Evolutionary conservation across 2,888 invertebrate genomes (phyloP), one percentile per base, ranked within the genome.

Genomic region (Leptogaster cylindrica): DNA sequence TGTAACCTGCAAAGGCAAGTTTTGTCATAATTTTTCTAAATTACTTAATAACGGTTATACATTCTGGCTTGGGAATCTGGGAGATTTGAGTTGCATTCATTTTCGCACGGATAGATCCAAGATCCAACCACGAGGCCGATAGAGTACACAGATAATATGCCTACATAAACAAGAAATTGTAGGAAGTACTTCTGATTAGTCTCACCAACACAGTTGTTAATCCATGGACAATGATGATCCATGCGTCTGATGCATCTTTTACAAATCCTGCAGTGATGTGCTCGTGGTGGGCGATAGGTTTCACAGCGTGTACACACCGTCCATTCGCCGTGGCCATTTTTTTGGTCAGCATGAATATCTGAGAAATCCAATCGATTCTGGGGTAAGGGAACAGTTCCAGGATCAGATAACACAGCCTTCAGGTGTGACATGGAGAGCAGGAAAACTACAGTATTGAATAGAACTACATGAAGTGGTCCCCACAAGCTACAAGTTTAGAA

Each of bases 121-220:
- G 91, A 88, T 51, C 86, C 82, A 31, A 89, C 83, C 41, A 92
- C 88, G 75, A 92, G 81, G n/a, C 82, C 82, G 41, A 91, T 84
- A 6, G 90, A 87, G 77, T 91, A 90, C 0, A 84, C 72, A 2
- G 87, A 84, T 69, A 89, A 78, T 48, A 85, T 79, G 65, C 89
- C 91, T 68, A 91, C 91, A 78, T 91, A 93, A 41, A 92, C 83
- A 70, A 93, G 83, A 83, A 95, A 95, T 77, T 95, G 91, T 72
- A 95, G 86, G 81, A 95, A 95, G 82, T 90, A 94, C 79, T 93
- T 94, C 82, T 95, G 94, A 83, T 95, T 95, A 75, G 87, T 87
- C 81, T 95, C 94, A 46, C 94, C 95, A 3, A 95, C 93, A 79
- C 95, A 95, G 80, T 95, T 95, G 79, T 95, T 95, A 51, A 95